Conservation (phyloP, 2,888 invertebrate genomes). For the Hedychridium roseum region DNA sequence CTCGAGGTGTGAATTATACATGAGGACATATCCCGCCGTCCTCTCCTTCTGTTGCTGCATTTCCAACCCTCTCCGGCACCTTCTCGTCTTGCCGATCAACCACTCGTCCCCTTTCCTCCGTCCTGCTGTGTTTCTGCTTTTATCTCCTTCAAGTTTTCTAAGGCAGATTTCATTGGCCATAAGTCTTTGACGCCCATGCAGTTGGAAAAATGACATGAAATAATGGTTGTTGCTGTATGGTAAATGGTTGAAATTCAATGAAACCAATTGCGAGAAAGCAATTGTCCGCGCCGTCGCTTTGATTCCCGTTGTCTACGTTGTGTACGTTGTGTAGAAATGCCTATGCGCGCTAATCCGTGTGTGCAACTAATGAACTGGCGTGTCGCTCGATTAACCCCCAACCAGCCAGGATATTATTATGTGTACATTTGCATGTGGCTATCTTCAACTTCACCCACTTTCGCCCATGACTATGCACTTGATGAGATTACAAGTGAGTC, state of each 20-base stretch:
- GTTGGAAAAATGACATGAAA: too few species aligned
- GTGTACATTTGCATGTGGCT: too few species aligned
- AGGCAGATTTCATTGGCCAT: too few species aligned
- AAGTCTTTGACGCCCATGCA: too few species aligned
- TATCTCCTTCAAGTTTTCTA: background rate
- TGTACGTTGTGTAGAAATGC: background rate
- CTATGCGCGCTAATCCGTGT: slow-evolving; percentile 23
- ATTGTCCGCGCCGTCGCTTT: slow-evolving; percentile 41
- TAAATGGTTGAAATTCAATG: slow-evolving; percentile 58
- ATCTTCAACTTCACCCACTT: too few species aligned
- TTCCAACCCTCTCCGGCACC: slow-evolving; percentile 24
- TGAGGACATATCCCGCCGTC: slow-evolving; percentile 52
- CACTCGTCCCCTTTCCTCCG: slow-evolving; percentile 18
- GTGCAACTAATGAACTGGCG: slow-evolving; percentile 60
- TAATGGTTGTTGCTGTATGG: too few species aligned
- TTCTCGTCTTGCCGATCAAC: slow-evolving; percentile 22
- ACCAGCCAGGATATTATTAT: slow-evolving; percentile 48
- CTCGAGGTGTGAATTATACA: slow-evolving; percentile 64
- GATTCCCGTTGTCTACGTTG: background rate
- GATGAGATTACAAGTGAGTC: too few species aligned
- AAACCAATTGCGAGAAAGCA: slow-evolving; percentile 54
- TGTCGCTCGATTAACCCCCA: slow-evolving; percentile 57
- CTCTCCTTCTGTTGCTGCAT: slow-evolving; percentile 16
- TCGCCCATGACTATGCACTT: too few species aligned
- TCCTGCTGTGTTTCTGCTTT: slow-evolving; percentile 1